phyloP scores from a whole-genome alignment of 2,888 invertebrate species.

The Callyntrura guangdongensis region DNA sequence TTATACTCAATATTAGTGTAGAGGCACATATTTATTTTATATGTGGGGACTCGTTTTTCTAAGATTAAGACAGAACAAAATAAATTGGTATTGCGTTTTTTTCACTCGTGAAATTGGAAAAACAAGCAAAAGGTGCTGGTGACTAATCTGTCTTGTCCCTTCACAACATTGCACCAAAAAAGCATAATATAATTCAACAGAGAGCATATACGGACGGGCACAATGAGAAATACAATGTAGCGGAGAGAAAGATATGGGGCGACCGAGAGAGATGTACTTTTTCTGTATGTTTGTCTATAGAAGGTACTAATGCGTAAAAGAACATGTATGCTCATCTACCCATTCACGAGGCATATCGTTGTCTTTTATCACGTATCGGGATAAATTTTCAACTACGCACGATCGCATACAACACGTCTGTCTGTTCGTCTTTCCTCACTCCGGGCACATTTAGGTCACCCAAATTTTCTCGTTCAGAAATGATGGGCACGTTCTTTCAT shows the following conservation, averaged over 20 bases:
- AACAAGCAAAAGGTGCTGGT: slow-evolving; percentile 71
- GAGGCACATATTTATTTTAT: not conserved
- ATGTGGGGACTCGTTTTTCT: slow-evolving; percentile 11
- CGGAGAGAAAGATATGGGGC: not conserved
- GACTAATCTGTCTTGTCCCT: slow-evolving; percentile 77
- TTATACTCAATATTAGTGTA: too few species aligned
- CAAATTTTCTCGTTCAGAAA: too few species aligned
- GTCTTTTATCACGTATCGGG: slow-evolving; percentile 2
- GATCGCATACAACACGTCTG: too few species aligned
- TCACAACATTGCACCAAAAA: slow-evolving; percentile 64
- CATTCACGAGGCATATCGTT: slow-evolving; percentile 33
- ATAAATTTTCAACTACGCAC: too few species aligned
- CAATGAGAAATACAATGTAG: not conserved
- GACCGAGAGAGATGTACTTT: not conserved
- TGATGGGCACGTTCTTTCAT: too few species aligned
- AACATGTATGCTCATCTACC: slow-evolving; percentile 24
- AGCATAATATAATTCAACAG: slow-evolving; percentile 34
- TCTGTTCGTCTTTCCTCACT: too few species aligned
- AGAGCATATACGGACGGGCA: not conserved
- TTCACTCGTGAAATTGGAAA: slow-evolving; percentile 76
- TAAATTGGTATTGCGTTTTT: slow-evolving; percentile 75
- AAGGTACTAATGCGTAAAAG: slow-evolving; percentile 34
- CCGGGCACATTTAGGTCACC: too few species aligned
- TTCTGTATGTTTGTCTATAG: not conserved
- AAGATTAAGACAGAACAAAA: slow-evolving; percentile 71